A percentile compares a stretch with the other conserved stretches of the same genome.
These are phyloP conservation scores for Pachycephus smyrnensis DNA, from an alignment of 2,888 invertebrate species.

Conservation along the genomic window DNA sequence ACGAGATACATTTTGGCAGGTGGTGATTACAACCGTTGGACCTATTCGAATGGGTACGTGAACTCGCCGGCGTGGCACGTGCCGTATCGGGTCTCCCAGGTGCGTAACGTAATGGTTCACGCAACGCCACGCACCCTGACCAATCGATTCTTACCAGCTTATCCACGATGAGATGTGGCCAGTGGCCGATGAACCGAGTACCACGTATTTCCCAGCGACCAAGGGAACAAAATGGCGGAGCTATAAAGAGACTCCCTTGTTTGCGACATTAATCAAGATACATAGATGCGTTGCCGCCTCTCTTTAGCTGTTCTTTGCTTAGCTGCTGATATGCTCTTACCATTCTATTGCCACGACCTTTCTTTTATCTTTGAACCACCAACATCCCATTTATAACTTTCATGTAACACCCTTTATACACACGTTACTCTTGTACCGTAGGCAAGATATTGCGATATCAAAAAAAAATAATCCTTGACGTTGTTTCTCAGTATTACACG, in stretches of 20 bases:
- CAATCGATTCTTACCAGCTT: constrained; percentile 65
- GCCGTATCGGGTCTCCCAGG: constrained; percentile 64
- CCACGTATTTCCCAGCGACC: constrained; percentile 17
- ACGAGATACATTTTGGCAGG: constrained; percentile 61
- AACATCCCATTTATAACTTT: neutral
- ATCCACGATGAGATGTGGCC: constrained; percentile 48
- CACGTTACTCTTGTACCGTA: no score
- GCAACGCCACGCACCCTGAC: constrained; percentile 66
- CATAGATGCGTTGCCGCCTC: neutral
- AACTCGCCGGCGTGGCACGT: constrained; percentile 67
- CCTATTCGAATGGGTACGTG: constrained; percentile 65
- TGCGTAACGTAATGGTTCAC: constrained; percentile 68
- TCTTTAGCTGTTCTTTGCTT: neutral
- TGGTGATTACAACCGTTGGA: constrained; percentile 66
- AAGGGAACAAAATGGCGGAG: neutral
- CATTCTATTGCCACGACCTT: neutral
- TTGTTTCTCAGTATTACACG: neutral
- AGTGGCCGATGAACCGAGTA: constrained; percentile 15
- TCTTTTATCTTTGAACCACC: neutral
- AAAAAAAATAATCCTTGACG: neutral
- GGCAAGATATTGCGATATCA: no score
- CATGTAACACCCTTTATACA: no score
- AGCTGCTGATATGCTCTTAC: neutral
- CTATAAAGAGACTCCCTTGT: neutral
- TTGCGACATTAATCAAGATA: neutral